Evolutionary conservation across 2,113 vertebrate species (phyloP).

Genomic region (Trachemys scripta): DNA sequence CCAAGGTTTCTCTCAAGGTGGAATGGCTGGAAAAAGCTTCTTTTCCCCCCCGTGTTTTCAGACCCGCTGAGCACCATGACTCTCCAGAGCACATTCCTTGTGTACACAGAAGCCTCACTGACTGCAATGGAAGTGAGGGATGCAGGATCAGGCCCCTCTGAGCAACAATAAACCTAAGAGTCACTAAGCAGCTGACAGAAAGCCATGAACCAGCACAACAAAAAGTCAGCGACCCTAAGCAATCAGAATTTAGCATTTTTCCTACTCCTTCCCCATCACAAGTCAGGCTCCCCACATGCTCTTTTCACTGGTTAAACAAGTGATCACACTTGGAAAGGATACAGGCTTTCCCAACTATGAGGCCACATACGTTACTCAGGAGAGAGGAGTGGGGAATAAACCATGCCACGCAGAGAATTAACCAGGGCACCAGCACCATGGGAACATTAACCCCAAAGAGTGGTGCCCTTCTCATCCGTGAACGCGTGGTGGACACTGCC

Average conservation of each 20-base stretch:
- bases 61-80: fast-evolving
- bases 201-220: not conserved
- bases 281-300: fast-evolving
- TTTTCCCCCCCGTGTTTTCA: not conserved
- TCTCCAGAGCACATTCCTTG: fast-evolving
- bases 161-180: not conserved
- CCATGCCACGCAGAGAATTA: slow-evolving; percentile 76
- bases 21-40: not conserved
- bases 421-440: slow-evolving; percentile 79
- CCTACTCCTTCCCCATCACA: fast-evolving
- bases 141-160: not conserved
- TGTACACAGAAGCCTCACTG: not conserved
- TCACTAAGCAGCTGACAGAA: not conserved
- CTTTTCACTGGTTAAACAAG: not conserved
- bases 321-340: slow-evolving; percentile 77
- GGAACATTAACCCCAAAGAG: slow-evolving; percentile 80
- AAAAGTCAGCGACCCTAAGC: fast-evolving
- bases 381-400: slow-evolving; percentile 82
- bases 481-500: slow-evolving; percentile 76
- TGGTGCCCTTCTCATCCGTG: slow-evolving; percentile 71
- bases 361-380: slow-evolving; percentile 82
- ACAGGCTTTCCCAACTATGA: slow-evolving; percentile 82
- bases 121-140: fast-evolving
- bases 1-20: fast-evolving
- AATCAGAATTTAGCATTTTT: fast-evolving